Base-by-base conservation (phyloP, 2,797 vertebrate genomes). In the Dendrocincla fuliginosa region DNA sequence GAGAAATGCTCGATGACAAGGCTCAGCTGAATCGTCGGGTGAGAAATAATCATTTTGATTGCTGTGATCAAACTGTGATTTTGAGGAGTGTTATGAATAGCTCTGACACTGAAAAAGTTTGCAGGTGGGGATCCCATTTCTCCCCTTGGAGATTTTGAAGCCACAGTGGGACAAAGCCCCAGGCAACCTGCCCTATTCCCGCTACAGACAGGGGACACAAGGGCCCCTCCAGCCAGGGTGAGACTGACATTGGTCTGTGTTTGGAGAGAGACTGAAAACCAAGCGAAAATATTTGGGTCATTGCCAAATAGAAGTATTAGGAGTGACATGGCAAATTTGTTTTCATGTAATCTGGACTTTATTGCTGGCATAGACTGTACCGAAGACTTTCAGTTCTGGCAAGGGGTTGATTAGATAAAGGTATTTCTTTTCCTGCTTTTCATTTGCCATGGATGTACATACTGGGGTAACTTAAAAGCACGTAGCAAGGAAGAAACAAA, bases 101-200 rank as follows among this genome's bases (percentile, higher is more conserved):
- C 57, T 56, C 11, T 64, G 56, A 7, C 0, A 2, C 10, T n/a
- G 3, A 28, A 44, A 67, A 65, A n/a, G 47, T 59, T 91, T 67
- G n/a, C 50, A 44, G 30, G 19, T 56, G 10, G 10, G 8, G 59
- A 42, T 82, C 46, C 50, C 1, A 1, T 68, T 42, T 52, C 18
- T 50, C 6, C 28, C 24, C 9, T 7, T 41, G 70, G 24, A 20
- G 9, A 1, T 44, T 76, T 61, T 80, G 61, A 60, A 52, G 53
- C 37, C 0, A 0, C 0, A 5, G n/a, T 30, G 0, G 2, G 64
- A n/a, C 42, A 33, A 18, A 75, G 35, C 39, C 50, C 35, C 1
- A 2, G 7, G 23, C 37, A 53, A 24, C 52, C 42, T 77, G 75
- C 50, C 84, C 9, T 14, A 57, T 10, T 89, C 47, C 67, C 84